These are phyloP conservation scores for Stomatorhinus walkeri DNA, from an alignment of 2,797 vertebrate genomes.

Conservation along the genomic window DNA sequence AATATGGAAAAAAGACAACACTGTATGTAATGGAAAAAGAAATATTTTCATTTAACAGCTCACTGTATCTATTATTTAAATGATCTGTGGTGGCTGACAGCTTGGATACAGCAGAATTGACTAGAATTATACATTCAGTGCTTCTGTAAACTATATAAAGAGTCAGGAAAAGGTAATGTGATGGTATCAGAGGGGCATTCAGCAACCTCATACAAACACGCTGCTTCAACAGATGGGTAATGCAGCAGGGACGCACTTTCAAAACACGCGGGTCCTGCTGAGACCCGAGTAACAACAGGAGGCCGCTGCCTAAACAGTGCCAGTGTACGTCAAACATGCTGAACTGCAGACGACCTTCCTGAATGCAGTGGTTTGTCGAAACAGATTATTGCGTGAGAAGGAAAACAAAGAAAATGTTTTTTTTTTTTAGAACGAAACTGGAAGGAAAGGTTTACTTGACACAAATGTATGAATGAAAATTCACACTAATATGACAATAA, in stretches of 20 bases:
- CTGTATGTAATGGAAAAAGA: neutral
- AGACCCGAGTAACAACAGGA: neutral
- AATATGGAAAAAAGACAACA: neutral
- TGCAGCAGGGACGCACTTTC: neutral
- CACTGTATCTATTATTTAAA: slow-evolving; percentile 11
- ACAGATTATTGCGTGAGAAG: neutral
- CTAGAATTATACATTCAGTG: neutral
- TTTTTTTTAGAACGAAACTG: neutral
- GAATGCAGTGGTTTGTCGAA: neutral
- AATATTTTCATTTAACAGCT: neutral
- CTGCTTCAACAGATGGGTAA: neutral
- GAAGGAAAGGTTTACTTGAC: neutral
- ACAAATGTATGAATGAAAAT: neutral
- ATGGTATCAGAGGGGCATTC: neutral
- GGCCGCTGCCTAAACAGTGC: neutral
- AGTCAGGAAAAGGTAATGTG: neutral
- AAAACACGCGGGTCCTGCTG: neutral
- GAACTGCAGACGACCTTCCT: neutral
- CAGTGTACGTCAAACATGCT: neutral
- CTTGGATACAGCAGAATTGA: slow-evolving; percentile 3
- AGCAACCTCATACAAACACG: neutral
- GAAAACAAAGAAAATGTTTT: neutral
- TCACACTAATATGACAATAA: neutral
- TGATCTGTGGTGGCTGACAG: neutral
- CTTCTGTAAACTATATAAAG: neutral